Evolutionary conservation across 2,888 invertebrate species (phyloP).

Genomic region (Cynaeus angustus): DNA sequence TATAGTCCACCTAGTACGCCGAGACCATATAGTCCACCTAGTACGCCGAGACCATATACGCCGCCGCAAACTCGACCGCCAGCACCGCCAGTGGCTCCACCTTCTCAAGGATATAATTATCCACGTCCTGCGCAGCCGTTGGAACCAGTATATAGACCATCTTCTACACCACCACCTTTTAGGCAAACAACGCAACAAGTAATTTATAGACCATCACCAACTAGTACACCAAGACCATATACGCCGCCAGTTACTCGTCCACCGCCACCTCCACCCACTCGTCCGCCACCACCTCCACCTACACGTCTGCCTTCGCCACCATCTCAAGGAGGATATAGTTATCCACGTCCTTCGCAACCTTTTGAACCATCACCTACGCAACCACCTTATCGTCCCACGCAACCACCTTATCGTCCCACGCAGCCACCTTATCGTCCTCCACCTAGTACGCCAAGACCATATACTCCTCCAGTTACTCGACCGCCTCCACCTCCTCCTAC

Average conservation of each 20-base stretch:
- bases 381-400: slow-evolving; percentile 22
- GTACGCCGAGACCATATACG: slow-evolving; percentile 4
- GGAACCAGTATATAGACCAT: neutral
- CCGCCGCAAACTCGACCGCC: neutral
- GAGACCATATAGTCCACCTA: neutral
- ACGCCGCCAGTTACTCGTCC: slow-evolving; percentile 7
- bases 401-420: slow-evolving; percentile 34
- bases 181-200: slow-evolving; percentile 42
- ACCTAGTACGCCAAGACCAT: slow-evolving; percentile 12
- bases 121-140: no score
- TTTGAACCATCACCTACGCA: neutral
- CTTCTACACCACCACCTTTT: neutral
- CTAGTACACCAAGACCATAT: slow-evolving; percentile 11
- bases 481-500: slow-evolving; percentile 33
- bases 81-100: neutral
- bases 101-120: no score
- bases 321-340: neutral
- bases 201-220: slow-evolving; percentile 17
- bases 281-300: slow-evolving; percentile 26
- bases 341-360: slow-evolving; percentile 12
- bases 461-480: slow-evolving; percentile 8
- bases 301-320: no score
- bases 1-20: slow-evolving; percentile 13
- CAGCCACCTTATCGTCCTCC: slow-evolving; percentile 39
- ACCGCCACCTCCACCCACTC: slow-evolving; percentile 13